phyloP scores from a whole-genome alignment of 1,140 invertebrate species.

The Andrena cerasifolii region DNA sequence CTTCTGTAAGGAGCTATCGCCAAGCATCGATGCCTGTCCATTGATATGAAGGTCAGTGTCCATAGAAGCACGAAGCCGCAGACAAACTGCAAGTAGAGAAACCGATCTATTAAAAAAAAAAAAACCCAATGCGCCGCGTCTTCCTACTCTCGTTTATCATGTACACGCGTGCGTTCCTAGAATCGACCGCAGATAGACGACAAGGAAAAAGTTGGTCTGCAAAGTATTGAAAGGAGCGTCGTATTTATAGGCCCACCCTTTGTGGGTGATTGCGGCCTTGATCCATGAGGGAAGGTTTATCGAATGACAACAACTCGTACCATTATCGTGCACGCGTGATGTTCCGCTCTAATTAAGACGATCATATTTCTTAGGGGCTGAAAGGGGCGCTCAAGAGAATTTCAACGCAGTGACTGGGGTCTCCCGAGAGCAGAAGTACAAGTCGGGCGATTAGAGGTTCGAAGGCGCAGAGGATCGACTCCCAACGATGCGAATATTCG shows the following conservation, averaged over 20 bases:
- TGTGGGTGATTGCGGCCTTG: neutral
- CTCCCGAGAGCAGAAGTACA: no score
- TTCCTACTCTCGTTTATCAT: no score
- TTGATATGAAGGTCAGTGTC: slow-evolving; percentile 84
- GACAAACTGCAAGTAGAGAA: slow-evolving; percentile 80
- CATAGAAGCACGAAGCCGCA: slow-evolving; percentile 85
- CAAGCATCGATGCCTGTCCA: slow-evolving; percentile 84
- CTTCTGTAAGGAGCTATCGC: slow-evolving; percentile 84
- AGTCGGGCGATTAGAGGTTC: no score
- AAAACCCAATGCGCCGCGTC: no score
- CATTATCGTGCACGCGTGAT: neutral
- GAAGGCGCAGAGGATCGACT: no score
- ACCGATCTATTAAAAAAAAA: no score
- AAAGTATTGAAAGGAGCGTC: slow-evolving; percentile 4
- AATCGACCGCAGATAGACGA: neutral
- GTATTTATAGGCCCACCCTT: slow-evolving; percentile 27
- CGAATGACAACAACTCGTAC: neutral
- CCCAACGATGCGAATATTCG: no score
- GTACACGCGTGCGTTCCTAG: no score
- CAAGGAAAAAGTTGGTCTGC: slow-evolving; percentile 1
- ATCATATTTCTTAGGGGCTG: neutral
- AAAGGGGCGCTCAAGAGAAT: neutral
- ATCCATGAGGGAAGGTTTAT: slow-evolving; percentile 21
- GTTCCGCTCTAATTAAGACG: neutral
- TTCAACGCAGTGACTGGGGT: no score